Evolutionary conservation across 2,888 invertebrate genomes (phyloP), one percentile per base, ranked within the genome.

Genomic region (Tholera decimalis): DNA sequence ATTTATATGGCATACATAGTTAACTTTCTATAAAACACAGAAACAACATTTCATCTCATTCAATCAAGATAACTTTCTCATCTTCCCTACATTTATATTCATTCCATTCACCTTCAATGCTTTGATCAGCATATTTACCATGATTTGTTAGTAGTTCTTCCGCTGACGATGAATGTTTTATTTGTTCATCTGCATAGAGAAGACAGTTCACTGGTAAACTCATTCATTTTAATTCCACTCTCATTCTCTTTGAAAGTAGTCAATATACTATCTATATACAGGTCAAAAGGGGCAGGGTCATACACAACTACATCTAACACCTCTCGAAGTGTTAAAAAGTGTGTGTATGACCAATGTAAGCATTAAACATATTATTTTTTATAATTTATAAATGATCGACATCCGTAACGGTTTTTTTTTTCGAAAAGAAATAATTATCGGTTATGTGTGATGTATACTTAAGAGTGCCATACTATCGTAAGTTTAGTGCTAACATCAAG

Each of bases 121-220:
- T 30, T 70, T 24, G 15, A 51, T 74, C 69, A 70, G 69, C 69
- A 74, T 70, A 70, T 75, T 70, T 70, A 70, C 70, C 70, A 74
- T 57, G 20, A 57, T 58, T 51, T 51, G 69, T 58, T 57, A 70
- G 70, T 30, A 70, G 70, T 75, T 70, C 69, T 70, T 70, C 70
- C 44, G 70, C 70, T 68, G 70, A 70, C 70, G 70, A 74, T 69
- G 70, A 68, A 74, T 51, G 69, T 69, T 69, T 75, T 68, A 75
- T 57, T 74, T 70, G 75, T 35, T 70, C 69, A 70, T 70, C 70
- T 70, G 70, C 75, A 68, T 70, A 70, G 75, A 70, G 70, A 70
- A 70, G 70, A 70, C 35, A 70, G 56, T 68, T 67, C 47, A 70
- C 74, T 74, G 56, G 69, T 70, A 70, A 66, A 74, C 70, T 74